Base-by-base conservation (phyloP, 2,888 invertebrate species). In the Deilephila porcellus region DNA sequence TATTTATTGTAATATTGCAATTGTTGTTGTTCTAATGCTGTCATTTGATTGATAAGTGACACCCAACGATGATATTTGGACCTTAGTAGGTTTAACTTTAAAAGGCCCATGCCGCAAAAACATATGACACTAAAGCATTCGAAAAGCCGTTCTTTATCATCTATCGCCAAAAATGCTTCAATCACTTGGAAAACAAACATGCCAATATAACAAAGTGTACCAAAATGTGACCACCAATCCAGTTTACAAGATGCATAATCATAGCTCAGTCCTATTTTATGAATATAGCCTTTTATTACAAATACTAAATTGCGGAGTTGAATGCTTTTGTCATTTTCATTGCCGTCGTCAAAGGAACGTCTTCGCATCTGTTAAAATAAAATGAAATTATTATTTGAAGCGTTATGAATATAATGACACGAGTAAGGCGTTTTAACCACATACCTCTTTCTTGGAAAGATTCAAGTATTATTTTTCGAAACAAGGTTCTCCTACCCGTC, bases 61-160 rank as follows among this genome's bases (percentile, higher is more conserved):
- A 75, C 79, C 93, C 93, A 93, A 6, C 74, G 78, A 14, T 79
- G 62, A 3, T 81, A 77, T 29, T 84, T 80, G 7, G 71, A 59
- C 2, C 80, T 76, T n/a, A 93, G 77, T 6, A 89, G 90, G 29
- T 76, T 73, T 0, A 91, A 78, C 78, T 93, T 93, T 0, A 91
- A 73, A 5, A 88, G 76, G 0, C 91, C 91, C 90, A 93, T 90
- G 11, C 82, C 78, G 63, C 88, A 89, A 75, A 93, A 93, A 0
- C 88, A 85, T 0, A 91, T 81, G 0, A 90, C 80, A 73, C 92
- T 91, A 72, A 90, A 88, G 75, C 90, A 89, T 82, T 90, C 88
- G 71, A 92, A 90, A 0, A 91, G 77, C 34, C 80, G 85, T 17
- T 86, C 83, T 0, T 81, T 76, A 63, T 92, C 85, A n/a, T 83